Evolutionary conservation across 2,797 vertebrate genomes (phyloP), one percentile per base, ranked within the genome.

Genomic region (Sternotherus odoratus): DNA sequence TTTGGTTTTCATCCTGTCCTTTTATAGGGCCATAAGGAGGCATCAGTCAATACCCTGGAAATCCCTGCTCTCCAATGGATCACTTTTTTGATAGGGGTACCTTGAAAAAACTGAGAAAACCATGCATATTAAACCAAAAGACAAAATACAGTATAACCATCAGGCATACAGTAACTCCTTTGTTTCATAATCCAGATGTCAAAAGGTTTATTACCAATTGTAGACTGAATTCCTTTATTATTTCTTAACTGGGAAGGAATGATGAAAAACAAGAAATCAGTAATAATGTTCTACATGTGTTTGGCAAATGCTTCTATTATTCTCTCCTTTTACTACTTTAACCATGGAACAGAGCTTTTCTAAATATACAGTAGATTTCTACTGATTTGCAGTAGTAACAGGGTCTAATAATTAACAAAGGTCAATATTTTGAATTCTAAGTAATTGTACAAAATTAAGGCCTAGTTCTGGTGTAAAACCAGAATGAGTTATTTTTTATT

Each of bases 221-320:
- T 84, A 93, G 80, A 69, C 56, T 93, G 84, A 57, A 0, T 79
- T 80, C 63, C 60, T 86, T 4, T 54, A 81, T 89, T 92, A 79
- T 88, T 92, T 54, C 77, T 92, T 94, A 85, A 92, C 77, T 86
- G 79, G 56, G n/a, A 87, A 91, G 33, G 36, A 94, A 96, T 63
- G 8, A 89, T 88, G 77, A 92, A 93, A 94, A 96, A 16, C 63
- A 94, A 95, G 56, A 93, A 92, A 91, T 92, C 84, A 92, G 24
- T 66, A 93, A 93, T 94, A 87, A 95, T 90, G 50, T 88, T 94
- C 79, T 94, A 91, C 92, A 96, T 95, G 89, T 96, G 93, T 93
- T 96, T 96, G 95, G 93, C 93, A 92, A 89, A 95, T 51, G 86
- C 30, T 78, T 94, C 92, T n/a, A 30, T 89, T 79, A 69, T 50